Evolutionary conservation across 2,797 vertebrate genomes (phyloP), one percentile per base, ranked within the genome.

Genomic region (Sitta carolinensis): DNA sequence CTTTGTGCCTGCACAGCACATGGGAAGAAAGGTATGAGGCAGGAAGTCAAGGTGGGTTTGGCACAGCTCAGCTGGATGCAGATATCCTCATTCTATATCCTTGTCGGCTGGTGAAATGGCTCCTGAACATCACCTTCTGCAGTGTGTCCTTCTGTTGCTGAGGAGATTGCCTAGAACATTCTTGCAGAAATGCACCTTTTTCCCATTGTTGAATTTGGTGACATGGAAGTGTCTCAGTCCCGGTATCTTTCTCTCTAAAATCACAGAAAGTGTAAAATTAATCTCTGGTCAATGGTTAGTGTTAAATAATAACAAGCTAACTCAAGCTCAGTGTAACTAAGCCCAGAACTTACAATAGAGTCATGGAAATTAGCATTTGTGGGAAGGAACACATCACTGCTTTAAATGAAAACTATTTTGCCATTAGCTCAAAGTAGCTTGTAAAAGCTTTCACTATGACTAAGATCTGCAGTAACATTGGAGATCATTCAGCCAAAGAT

Each of bases 341-440:
- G 42, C 52, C 64, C 80, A 87, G 78, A 85, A 52, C 18, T 57
- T 36, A 67, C 50, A 91, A 45, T 0, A 76, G 40, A 89, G 55
- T 85, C 54, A 45, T 0, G 3, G n/a, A 57, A 91, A 50, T 87
- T 72, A 70, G 77, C 61, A 72, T 70, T 80, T 70, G 82, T 62
- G 54, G 72, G 66, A 90, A 84, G 6, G 5, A 95, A 72, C 64
- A 52, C 14, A 48, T 77, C 63, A n/a, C 66, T 47, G 34, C 67
- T 93, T 58, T 79, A 91, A 87, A 78, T 72, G 72, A 91, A 82
- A 94, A 80, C 51, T 66, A 7, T 74, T 84, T 67, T 84, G 79
- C 83, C 42, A 32, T 87, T 87, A 92, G 70, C 64, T 84, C 47
- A 29, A 84, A 80, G 94, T 23, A 92, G 52, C 80, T 74, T 80